These are phyloP conservation scores for Paramisgurnus dabryanus DNA, from an alignment of 2,113 vertebrate species.

Conservation along the genomic window DNA sequence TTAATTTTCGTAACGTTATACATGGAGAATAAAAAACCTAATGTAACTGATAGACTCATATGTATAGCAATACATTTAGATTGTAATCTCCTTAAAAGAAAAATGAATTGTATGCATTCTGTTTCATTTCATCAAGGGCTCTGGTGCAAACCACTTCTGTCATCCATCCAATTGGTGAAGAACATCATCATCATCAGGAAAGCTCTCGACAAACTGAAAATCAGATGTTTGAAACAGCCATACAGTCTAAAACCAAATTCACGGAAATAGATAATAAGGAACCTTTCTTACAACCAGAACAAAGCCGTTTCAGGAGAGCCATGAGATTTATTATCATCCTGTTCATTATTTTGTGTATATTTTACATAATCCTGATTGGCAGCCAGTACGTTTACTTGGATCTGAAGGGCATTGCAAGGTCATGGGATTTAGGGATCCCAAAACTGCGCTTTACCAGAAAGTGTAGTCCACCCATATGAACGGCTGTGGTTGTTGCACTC, in stretches of 20 bases:
- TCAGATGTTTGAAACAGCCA: neutral
- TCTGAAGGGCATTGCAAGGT: neutral
- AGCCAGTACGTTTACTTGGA: neutral
- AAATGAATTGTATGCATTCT: neutral
- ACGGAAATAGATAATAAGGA: neutral
- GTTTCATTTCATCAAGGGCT: conserved; percentile 13
- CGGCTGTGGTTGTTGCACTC: neutral
- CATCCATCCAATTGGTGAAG: neutral
- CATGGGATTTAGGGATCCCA: neutral
- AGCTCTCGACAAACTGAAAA: neutral
- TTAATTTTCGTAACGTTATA: too few relatives aligned
- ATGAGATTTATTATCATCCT: neutral
- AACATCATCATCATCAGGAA: neutral
- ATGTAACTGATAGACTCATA: neutral
- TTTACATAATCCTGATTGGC: neutral
- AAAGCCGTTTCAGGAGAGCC: neutral
- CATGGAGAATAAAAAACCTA: neutral
- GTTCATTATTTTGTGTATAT: neutral
- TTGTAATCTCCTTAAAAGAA: neutral
- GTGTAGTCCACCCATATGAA: conserved; percentile 11
- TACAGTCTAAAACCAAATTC: neutral
- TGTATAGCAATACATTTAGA: neutral
- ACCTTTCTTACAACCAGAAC: neutral
- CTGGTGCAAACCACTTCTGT: neutral
- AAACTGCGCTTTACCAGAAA: neutral